Conservation (phyloP, 1,140 invertebrate genomes). For the Eufriesea mexicana region DNA sequence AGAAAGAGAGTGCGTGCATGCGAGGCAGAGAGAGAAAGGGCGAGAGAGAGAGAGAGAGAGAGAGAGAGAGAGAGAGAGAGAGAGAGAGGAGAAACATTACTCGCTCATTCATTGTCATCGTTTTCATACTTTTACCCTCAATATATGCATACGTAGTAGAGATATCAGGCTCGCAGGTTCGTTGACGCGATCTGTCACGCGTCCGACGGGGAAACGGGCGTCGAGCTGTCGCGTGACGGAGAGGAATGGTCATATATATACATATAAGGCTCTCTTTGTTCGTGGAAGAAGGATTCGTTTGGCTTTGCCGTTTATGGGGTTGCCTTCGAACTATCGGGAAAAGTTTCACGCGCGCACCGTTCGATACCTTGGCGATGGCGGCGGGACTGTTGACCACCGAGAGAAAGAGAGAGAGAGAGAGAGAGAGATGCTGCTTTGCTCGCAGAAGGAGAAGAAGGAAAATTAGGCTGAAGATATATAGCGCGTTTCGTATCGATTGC, state of each 20-base stretch:
- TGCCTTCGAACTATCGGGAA: constrained; percentile 58
- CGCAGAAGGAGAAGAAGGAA: background rate
- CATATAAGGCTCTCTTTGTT: too few species aligned
- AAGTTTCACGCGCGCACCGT: constrained; percentile 38
- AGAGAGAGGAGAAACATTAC: constrained; percentile 1
- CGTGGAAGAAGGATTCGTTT: constrained; percentile 17
- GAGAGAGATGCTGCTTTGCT: constrained; percentile 39
- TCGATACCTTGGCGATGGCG: constrained; percentile 35
- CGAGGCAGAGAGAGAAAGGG: background rate
- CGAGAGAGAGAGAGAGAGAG: too few species aligned
- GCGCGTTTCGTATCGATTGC: constrained; percentile 20
- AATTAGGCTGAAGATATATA: background rate
- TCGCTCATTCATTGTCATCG: constrained; percentile 55
- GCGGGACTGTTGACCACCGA: constrained; percentile 56
- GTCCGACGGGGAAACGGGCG: background rate
- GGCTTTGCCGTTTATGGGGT: constrained; percentile 16
- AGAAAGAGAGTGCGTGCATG: background rate
- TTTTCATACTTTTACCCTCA: constrained; percentile 36
- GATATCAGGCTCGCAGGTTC: constrained; percentile 52
- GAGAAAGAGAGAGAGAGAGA: too few species aligned
- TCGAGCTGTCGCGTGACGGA: background rate
- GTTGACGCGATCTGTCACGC: background rate
- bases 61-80: background rate
- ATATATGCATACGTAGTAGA: constrained; percentile 23
- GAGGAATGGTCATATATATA: too few species aligned